Conservation (phyloP, 2,797 vertebrate genomes). For the Sebastes minor region DNA sequence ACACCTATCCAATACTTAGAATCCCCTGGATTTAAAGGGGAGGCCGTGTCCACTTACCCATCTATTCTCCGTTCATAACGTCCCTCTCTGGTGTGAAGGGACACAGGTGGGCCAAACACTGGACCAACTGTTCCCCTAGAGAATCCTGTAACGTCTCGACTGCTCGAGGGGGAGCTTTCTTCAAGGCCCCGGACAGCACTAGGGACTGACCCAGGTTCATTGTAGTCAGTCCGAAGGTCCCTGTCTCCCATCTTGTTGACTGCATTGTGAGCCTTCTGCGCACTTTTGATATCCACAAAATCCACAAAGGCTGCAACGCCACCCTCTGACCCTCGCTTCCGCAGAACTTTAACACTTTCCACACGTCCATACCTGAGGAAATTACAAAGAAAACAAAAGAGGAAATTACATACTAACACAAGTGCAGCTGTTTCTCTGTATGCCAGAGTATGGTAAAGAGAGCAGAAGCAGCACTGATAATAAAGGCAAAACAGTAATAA, state of each 20-base stretch:
- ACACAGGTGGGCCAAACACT: conserved; percentile 94
- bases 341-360: conserved; percentile 99
- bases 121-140: conserved; percentile 97
- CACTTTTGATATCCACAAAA: conserved; percentile 99
- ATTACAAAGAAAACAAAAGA: conserved; percentile 45
- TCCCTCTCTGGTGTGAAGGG: conserved; percentile 99
- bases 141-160: conserved; percentile 99
- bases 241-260: conserved; percentile 99
- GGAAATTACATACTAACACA: conserved; percentile 31
- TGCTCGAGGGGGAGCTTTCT: conserved; percentile 97
- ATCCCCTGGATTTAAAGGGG: conserved; percentile 91
- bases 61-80: conserved; percentile 99
- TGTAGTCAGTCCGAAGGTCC: conserved; percentile 99
- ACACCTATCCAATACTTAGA: conserved; percentile 83
- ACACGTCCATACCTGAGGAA: conserved; percentile 96
- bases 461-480: background rate
- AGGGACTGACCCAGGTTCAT: conserved; percentile 99
- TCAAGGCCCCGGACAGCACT: conserved; percentile 98
- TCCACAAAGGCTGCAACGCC: conserved; percentile 99
- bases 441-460: background rate
- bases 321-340: conserved; percentile 97
- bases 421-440: background rate
- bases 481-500: background rate
- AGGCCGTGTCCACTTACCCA: conserved; percentile 99
- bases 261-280: conserved; percentile 99